phyloP scores from a whole-genome alignment of 2,113 vertebrate genomes.

The Grus americana region DNA sequence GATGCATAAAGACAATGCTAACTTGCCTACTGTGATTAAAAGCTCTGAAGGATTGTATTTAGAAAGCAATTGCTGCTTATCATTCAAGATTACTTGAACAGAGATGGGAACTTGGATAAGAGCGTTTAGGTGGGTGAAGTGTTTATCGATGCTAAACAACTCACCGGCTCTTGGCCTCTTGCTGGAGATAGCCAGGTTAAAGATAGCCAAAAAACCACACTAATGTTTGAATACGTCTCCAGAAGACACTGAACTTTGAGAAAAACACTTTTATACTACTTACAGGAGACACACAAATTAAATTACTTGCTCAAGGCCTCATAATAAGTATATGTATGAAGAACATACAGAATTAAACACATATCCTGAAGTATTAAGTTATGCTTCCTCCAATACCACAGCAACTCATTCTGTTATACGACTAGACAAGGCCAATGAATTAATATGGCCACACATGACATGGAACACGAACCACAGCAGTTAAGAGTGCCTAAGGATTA shows the following conservation, averaged over 20 bases:
- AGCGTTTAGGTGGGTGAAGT: background rate
- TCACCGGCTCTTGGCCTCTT: background rate
- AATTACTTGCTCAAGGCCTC: background rate
- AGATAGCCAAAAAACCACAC: background rate
- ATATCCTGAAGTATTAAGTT: background rate
- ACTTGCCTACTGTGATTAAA: background rate
- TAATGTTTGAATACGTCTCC: background rate
- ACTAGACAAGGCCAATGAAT: background rate
- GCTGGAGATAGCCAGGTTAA: background rate
- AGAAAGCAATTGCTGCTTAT: background rate
- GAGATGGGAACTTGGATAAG: background rate
- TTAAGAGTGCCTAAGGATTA: background rate
- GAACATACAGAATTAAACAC: background rate
- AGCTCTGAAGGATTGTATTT: background rate
- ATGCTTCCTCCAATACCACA: background rate
- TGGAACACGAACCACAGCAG: accelerated
- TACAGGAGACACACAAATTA: background rate
- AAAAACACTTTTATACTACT: background rate
- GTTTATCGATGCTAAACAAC: background rate
- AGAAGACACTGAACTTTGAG: background rate
- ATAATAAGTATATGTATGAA: background rate
- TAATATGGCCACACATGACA: background rate
- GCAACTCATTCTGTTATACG: background rate
- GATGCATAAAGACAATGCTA: background rate
- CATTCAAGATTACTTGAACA: background rate